Conservation (phyloP, 2,113 vertebrate genomes). For the Aldabrachelys gigantea region DNA sequence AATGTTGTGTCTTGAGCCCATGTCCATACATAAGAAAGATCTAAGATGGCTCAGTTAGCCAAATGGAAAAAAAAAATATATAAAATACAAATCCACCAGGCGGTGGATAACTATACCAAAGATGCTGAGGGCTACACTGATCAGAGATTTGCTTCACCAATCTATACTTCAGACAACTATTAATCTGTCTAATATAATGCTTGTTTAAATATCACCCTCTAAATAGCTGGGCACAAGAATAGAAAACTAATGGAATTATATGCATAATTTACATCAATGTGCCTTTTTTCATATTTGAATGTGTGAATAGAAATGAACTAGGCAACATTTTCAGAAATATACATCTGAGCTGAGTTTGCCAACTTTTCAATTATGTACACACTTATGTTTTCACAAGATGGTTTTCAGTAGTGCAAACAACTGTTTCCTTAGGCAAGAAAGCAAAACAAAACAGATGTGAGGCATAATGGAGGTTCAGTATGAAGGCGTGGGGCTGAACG, state of each 20-base stretch:
- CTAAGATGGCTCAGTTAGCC: background rate
- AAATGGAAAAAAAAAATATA: background rate
- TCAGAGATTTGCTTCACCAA: conserved; percentile 24
- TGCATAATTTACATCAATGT: background rate
- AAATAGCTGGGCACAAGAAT: background rate
- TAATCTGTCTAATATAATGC: conserved; percentile 13
- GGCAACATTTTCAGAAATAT: background rate
- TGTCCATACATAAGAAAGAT: accelerated
- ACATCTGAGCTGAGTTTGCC: background rate
- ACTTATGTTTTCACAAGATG: background rate
- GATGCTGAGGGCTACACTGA: background rate
- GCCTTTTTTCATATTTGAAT: background rate
- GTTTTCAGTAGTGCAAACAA: background rate
- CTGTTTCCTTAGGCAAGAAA: background rate
- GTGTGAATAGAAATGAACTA: background rate
- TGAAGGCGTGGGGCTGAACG: background rate
- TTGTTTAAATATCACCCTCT: background rate
- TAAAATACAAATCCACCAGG: background rate
- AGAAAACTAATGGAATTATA: background rate
- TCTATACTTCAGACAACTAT: conserved; percentile 11
- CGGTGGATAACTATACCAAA: background rate
- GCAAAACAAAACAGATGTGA: background rate
- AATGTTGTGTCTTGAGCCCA: background rate
- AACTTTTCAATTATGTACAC: background rate
- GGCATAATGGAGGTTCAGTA: background rate